Conservation (phyloP, 2,113 vertebrate species). For the Bambusicola thoracicus region DNA sequence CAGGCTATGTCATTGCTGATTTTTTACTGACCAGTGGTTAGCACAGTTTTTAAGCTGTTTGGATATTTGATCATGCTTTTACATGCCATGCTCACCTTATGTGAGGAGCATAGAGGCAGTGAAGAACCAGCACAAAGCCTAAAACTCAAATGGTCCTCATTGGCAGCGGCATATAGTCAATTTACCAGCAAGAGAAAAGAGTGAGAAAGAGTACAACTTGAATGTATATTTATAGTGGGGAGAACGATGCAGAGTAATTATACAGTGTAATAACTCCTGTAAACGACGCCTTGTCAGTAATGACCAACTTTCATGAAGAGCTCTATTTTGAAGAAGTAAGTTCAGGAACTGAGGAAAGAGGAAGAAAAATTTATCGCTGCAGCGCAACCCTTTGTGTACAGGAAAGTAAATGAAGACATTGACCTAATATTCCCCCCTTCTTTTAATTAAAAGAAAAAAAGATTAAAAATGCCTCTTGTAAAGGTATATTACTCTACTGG, state of each 20-base stretch:
- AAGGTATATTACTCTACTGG: not conserved
- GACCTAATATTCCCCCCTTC: not conserved
- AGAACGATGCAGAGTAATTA: not conserved
- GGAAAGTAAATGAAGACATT: not conserved
- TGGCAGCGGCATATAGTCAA: not conserved
- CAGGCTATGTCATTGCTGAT: accelerated
- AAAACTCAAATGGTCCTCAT: not conserved
- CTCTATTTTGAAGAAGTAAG: conserved; percentile 3
- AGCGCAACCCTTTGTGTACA: not conserved
- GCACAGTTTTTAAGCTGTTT: not conserved
- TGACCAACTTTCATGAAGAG: not conserved
- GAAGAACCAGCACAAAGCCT: not conserved
- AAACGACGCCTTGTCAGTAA: not conserved
- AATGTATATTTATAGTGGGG: not conserved
- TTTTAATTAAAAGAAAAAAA: not conserved
- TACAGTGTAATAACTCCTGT: not conserved
- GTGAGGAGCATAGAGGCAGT: not conserved
- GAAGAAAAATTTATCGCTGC: not conserved
- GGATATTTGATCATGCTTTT: not conserved
- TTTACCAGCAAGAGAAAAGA: not conserved
- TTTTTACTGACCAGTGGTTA: not conserved
- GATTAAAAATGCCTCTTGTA: not conserved
- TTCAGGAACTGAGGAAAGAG: not conserved
- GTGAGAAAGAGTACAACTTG: not conserved
- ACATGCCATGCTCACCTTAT: not conserved